Conservation (phyloP, 2,888 invertebrate genomes). For the Leucoma salicis region DNA sequence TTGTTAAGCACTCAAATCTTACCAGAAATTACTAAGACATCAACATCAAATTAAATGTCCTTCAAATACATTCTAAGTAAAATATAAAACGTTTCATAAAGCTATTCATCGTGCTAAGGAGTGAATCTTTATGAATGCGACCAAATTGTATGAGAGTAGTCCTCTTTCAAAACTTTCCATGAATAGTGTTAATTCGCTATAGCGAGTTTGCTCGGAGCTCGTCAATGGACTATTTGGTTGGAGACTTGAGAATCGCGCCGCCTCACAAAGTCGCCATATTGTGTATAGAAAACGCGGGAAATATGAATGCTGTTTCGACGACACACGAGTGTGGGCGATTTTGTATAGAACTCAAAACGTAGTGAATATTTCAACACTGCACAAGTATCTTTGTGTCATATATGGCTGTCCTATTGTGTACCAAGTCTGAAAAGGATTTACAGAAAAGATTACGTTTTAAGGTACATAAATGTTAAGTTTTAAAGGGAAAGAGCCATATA, state of each 20-base stretch:
- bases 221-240: conserved; percentile 77
- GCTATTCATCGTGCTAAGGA: conserved; percentile 76
- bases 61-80: conserved; percentile 49
- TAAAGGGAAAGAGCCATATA: too few relatives aligned
- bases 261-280: conserved; percentile 72
- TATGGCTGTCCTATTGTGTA: conserved; percentile 2
- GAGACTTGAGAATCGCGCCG: conserved; percentile 69
- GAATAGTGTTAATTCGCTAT: conserved; percentile 82
- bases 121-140: conserved; percentile 81
- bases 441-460: conserved; percentile 14
- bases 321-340: conserved; percentile 59
- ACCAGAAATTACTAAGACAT: conserved; percentile 20
- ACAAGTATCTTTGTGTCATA: conserved; percentile 10
- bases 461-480: too few relatives aligned
- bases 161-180: conserved; percentile 80
- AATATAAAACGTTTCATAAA: conserved; percentile 73
- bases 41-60: conserved; percentile 47
- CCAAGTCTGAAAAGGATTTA: conserved; percentile 17
- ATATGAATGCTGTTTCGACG: conserved; percentile 65
- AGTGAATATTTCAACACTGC: conserved; percentile 29
- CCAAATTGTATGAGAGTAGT: conserved; percentile 82
- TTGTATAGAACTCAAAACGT: conserved; percentile 49
- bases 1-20: conserved; percentile 39
- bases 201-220: conserved; percentile 78
- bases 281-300: conserved; percentile 78